These are phyloP conservation scores for Prunella himalayana DNA, from an alignment of 2,113 vertebrate genomes.

Conservation along the genomic window DNA sequence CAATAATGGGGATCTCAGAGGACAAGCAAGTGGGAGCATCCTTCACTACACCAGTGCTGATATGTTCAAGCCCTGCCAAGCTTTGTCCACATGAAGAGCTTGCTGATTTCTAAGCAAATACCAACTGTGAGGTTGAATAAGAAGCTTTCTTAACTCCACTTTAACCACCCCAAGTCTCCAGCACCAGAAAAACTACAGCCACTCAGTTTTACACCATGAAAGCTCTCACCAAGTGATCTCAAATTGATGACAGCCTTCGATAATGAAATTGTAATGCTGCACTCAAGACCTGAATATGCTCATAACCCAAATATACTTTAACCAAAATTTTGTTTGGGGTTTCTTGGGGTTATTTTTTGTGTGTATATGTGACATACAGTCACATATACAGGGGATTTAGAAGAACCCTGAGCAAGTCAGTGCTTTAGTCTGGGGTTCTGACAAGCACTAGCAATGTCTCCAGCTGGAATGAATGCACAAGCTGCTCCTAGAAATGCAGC, in stretches of 20 bases:
- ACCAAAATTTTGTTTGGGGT: not conserved
- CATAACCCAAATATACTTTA: not conserved
- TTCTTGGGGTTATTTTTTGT: not conserved
- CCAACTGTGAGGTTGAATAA: not conserved
- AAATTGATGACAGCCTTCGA: not conserved
- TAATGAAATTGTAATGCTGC: not conserved
- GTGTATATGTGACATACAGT: not conserved
- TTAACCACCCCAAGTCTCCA: not conserved
- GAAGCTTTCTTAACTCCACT: not conserved
- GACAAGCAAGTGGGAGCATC: not conserved
- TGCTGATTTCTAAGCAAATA: not conserved
- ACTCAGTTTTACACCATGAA: not conserved
- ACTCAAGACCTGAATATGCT: not conserved
- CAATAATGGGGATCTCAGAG: not conserved
- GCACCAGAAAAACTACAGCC: not conserved
- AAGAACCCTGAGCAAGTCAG: not conserved
- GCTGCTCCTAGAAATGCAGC: not conserved
- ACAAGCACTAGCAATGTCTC: not conserved
- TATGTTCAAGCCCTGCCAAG: not conserved
- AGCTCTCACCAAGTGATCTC: not conserved
- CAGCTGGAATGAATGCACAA: not conserved
- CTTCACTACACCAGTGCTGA: not conserved
- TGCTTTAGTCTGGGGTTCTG: not conserved
- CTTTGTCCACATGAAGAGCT: not conserved
- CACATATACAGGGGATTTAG: fast-evolving